Conservation (phyloP, 2,888 invertebrate species). For the Dynastes grantii region DNA sequence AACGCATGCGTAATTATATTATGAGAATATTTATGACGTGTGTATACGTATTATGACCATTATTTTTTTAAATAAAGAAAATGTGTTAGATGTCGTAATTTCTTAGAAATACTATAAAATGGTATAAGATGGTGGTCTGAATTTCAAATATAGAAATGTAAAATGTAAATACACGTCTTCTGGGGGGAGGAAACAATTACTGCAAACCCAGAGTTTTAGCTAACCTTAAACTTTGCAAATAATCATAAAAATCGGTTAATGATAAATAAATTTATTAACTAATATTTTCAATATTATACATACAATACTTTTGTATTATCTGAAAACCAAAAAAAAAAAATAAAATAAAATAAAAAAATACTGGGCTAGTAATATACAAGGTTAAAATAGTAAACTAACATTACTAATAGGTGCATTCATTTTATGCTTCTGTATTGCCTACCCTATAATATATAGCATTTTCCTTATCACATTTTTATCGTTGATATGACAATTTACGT, state of each 20-base stretch:
- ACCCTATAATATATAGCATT: conserved; percentile 23
- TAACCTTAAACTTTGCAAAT: not conserved
- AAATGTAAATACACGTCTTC: too few relatives aligned
- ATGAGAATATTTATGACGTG: too few relatives aligned
- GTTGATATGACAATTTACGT: conserved; percentile 38
- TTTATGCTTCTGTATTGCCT: not conserved
- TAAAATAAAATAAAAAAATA: conserved; percentile 31
- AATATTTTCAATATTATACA: conserved; percentile 43
- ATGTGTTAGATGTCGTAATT: too few relatives aligned
- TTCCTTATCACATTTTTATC: conserved; percentile 42
- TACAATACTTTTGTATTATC: conserved; percentile 28
- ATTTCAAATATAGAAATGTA: too few relatives aligned
- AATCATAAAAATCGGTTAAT: conserved; percentile 27
- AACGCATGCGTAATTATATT: too few relatives aligned
- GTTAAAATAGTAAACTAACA: conserved; percentile 35
- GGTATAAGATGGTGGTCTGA: too few relatives aligned
- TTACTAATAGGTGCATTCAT: conserved; percentile 29
- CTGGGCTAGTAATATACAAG: conserved; percentile 35
- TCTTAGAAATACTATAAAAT: too few relatives aligned
- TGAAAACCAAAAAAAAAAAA: conserved; percentile 4
- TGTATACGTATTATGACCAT: too few relatives aligned
- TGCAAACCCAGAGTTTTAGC: too few relatives aligned
- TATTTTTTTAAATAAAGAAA: too few relatives aligned
- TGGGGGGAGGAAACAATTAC: too few relatives aligned
- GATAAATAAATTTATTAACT: conserved; percentile 44